Evolutionary conservation across 2,888 invertebrate species (phyloP), one percentile per base, ranked within the genome.

Genomic region (Pammene fasciana): DNA sequence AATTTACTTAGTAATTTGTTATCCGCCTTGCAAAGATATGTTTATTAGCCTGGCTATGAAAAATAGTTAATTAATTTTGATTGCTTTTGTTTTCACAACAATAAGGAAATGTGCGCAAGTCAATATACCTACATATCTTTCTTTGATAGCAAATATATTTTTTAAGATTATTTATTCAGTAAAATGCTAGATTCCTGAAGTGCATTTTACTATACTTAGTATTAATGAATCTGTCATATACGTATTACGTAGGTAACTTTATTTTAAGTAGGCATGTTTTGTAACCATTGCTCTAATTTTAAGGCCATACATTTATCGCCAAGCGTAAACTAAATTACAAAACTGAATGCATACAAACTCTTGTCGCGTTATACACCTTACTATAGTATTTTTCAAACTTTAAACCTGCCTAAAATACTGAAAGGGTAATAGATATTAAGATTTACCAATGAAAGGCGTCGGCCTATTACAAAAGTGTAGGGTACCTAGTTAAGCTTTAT

Each of bases 101-200:
- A 16, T 34, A 8, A 54, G 54, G 26, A 52, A 59, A 73, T 65
- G 56, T 50, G 64, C 61, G 67, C 67, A 67, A 73, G 73, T 71
- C 66, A 72, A 71, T 50, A 71, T 48, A 48, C 18, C 67, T 71
- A 72, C 66, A 59, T 67, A 67, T 67, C 66, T 67, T 67, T 52
- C 13, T 43, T 60, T 36, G 34, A 59, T 43, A 62, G 41, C 34
- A 11, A 55, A 45, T 55, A 55, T 54, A 61, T 67, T 64, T 66
- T 45, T 18, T 71, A 68, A 56, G 60, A 60, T 67, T 72, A 67
- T 65, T 71, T 71, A 60, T 68, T 72, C 46, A 62, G 56, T 54
- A 50, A 41, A 38, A 70, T 65, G 67, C 52, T 71, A 52, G 65
- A 77, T 77, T 78, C 78, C 77, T 77, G 71, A 72, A 71, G 70